These are phyloP conservation scores for Elachura formosa DNA, from an alignment of 2,113 vertebrate species.

Conservation along the genomic window DNA sequence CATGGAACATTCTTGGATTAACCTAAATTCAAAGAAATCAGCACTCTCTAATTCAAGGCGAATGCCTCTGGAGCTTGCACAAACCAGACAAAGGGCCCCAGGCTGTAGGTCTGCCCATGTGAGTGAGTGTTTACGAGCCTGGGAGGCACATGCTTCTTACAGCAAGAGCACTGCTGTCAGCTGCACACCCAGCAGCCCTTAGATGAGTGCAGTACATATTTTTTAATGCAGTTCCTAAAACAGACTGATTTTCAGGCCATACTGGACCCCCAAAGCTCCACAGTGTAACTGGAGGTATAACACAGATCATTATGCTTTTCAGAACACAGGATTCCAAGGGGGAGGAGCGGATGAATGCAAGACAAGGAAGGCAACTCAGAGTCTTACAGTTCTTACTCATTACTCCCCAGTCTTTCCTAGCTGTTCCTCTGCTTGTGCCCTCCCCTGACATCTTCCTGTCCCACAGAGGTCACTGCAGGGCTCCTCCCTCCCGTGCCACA, in stretches of 20 bases:
- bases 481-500: not conserved
- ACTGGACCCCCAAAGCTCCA: not conserved
- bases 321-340: not conserved
- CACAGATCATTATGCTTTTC: accelerated
- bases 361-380: not conserved
- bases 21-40: not conserved
- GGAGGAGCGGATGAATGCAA: not conserved
- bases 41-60: not conserved
- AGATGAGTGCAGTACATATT: too few species aligned
- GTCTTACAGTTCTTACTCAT: not conserved
- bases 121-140: accelerated
- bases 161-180: not conserved
- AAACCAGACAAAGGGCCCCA: not conserved
- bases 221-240: not conserved
- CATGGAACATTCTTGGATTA: not conserved
- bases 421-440: not conserved
- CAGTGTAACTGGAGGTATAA: not conserved
- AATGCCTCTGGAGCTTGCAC: not conserved
- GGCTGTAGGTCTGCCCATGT: not conserved
- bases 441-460: not conserved
- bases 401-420: not conserved
- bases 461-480: not conserved
- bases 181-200: not conserved
- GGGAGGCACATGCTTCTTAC: not conserved
- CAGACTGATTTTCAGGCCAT: not conserved